Conservation (phyloP, 2,113 vertebrate genomes). For the Chascanopsetta lugubris region DNA sequence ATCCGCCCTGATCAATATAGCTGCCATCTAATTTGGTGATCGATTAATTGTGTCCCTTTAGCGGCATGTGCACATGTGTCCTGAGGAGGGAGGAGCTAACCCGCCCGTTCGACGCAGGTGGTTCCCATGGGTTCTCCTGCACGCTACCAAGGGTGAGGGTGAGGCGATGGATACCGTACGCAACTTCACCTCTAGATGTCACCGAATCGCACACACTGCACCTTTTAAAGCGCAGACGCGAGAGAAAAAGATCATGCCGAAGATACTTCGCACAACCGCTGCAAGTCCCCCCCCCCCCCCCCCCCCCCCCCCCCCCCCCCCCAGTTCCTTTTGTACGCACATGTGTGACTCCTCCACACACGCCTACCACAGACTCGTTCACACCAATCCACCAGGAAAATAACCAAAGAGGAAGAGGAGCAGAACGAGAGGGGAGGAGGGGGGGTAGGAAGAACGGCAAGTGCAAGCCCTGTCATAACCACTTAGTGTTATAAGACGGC, state of each 20-base stretch:
- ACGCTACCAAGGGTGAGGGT: too few species aligned
- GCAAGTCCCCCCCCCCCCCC: conserved; percentile 20
- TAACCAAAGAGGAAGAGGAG: conserved; percentile 44
- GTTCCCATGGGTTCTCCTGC: too few species aligned
- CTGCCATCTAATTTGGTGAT: too few species aligned
- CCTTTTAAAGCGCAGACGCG: conserved; percentile 52
- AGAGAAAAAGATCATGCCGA: conserved; percentile 9
- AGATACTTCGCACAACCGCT: conserved; percentile 8
- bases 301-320: conserved; percentile 23
- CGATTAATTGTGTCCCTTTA: too few species aligned
- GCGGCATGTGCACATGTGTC: too few species aligned
- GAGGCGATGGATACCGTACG: too few species aligned
- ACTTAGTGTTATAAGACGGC: conserved; percentile 62
- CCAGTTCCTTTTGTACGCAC: conserved; percentile 50
- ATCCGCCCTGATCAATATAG: too few species aligned
- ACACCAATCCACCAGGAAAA: conserved; percentile 40
- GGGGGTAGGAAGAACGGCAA: conserved; percentile 33
- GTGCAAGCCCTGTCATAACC: conserved; percentile 63
- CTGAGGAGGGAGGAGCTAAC: too few species aligned
- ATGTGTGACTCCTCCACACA: conserved; percentile 42
- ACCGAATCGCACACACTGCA: conserved; percentile 57
- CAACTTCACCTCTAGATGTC: conserved; percentile 52
- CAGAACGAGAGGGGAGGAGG: conserved; percentile 21
- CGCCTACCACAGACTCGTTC: conserved; percentile 38
- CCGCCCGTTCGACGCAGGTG: too few species aligned